Evolutionary conservation across 2,797 vertebrate species (phyloP), one percentile per base, ranked within the genome.

Genomic region (Rhyacichthys aspro): DNA sequence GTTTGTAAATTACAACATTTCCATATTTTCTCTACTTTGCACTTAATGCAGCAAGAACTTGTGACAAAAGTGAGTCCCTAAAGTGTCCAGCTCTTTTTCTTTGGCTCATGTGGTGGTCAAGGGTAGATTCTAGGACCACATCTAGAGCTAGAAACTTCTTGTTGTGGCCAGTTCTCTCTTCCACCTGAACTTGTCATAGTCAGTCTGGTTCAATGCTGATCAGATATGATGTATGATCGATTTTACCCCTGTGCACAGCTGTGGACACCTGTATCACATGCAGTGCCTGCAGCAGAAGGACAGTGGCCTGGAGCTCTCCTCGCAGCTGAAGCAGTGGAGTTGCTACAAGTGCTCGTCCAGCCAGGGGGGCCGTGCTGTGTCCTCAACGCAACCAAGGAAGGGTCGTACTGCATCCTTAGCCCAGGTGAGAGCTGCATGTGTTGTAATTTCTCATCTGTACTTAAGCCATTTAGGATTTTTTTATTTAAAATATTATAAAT

Each of bases 211-310:
- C 23, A 28, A 6, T 28, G 23, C 7, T 3, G 4, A 28, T 5
- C 23, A 28, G 23, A 28, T 28, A 6, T 48, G 28, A 3, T n/a
- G n/a, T n/a, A n/a, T 46, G 11, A 14, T 48, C 8, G 10, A 3
- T n/a, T 47, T 32, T 9, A 5, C 28, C 33, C 18, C 18, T 45
- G 41, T 60, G 9, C 76, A 37, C 75, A 99, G 97, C 85, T 99
- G 97, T 80, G 97, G 97, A 49, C 97, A 99, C 86, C 84, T 97
- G 53, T 99, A 98, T 85, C 97, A 99, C 76, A 88, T 94, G 0
- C 93, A 95, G 81, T 99, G 97, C 75, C 91, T 99, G 74, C 93
- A 94, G 86, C 94, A 93, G 72, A 98, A 97, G 74, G 93, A 94
- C 37, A 91, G 91, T 2, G 92, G 91, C 14, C 88, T 91, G 7